phyloP scores from a whole-genome alignment of 2,888 invertebrate species.

The Taphrorychus bicolor region DNA sequence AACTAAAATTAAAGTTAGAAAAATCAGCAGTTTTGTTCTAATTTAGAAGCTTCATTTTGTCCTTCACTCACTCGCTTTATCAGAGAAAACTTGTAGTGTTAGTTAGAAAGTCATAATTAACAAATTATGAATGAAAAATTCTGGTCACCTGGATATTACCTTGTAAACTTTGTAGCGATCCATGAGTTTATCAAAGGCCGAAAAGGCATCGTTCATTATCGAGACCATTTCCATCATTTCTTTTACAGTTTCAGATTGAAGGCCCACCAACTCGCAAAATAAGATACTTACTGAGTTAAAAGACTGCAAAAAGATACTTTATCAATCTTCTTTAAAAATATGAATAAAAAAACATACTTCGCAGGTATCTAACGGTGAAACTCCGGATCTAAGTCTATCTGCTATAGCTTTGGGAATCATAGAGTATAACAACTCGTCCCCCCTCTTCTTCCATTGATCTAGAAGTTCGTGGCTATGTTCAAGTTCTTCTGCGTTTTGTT shows the following conservation, averaged over 20 bases:
- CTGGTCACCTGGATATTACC: too few relatives aligned
- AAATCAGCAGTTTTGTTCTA: too few relatives aligned
- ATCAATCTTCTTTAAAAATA: background rate
- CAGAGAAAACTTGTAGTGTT: too few relatives aligned
- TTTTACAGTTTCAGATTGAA: slow-evolving; percentile 65
- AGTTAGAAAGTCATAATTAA: too few relatives aligned
- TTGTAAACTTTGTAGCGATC: slow-evolving; percentile 86
- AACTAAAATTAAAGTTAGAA: too few relatives aligned
- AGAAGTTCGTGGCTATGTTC: slow-evolving; percentile 77
- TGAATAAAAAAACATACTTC: slow-evolving; percentile 63
- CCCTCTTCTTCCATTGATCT: slow-evolving; percentile 84
- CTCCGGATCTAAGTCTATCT: slow-evolving; percentile 76
- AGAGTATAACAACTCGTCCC: slow-evolving; percentile 85
- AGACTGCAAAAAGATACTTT: slow-evolving; percentile 64
- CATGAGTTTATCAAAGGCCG: slow-evolving; percentile 80
- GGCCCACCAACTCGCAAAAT: slow-evolving; percentile 73
- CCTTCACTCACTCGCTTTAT: too few relatives aligned
- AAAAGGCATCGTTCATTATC: slow-evolving; percentile 84
- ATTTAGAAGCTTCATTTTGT: too few relatives aligned
- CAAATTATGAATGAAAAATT: too few relatives aligned
- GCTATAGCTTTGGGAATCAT: slow-evolving; percentile 90
- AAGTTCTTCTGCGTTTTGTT: slow-evolving; percentile 76
- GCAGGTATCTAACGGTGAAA: slow-evolving; percentile 78
- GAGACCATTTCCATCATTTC: slow-evolving; percentile 78
- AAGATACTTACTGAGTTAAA: slow-evolving; percentile 78